These are phyloP conservation scores for Eristalis tenax DNA, from an alignment of 2,888 invertebrate species.

Conservation along the genomic window DNA sequence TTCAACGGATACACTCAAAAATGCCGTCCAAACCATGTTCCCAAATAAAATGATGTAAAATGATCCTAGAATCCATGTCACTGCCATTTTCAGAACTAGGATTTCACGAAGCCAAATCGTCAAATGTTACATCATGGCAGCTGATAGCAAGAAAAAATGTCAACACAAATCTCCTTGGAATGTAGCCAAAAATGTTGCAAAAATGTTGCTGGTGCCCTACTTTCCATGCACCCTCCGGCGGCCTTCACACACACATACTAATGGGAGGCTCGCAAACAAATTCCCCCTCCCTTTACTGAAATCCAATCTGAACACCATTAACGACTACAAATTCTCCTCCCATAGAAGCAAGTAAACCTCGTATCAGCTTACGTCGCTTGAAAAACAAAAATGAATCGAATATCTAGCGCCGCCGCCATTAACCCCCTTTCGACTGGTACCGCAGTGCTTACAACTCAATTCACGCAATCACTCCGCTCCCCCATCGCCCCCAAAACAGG, in stretches of 20 bases:
- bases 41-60: too few relatives aligned
- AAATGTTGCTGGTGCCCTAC: background rate
- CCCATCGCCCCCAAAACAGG: background rate
- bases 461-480: background rate
- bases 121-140: background rate
- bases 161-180: background rate
- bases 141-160: background rate
- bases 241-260: background rate
- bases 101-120: too few relatives aligned
- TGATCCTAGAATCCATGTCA: too few relatives aligned
- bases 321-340: background rate
- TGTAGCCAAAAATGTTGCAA: background rate
- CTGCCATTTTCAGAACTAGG: too few relatives aligned
- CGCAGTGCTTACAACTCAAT: constrained; percentile 16
- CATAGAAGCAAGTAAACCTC: background rate
- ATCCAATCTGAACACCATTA: constrained; percentile 11
- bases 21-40: too few relatives aligned
- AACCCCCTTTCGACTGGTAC: constrained; percentile 5
- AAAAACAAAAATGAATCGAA: background rate
- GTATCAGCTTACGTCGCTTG: background rate
- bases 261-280: background rate
- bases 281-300: background rate
- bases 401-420: background rate
- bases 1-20: too few relatives aligned
- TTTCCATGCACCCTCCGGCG: background rate